phyloP scores from a whole-genome alignment of 2,797 vertebrate genomes.

The Lithobates pipiens region DNA sequence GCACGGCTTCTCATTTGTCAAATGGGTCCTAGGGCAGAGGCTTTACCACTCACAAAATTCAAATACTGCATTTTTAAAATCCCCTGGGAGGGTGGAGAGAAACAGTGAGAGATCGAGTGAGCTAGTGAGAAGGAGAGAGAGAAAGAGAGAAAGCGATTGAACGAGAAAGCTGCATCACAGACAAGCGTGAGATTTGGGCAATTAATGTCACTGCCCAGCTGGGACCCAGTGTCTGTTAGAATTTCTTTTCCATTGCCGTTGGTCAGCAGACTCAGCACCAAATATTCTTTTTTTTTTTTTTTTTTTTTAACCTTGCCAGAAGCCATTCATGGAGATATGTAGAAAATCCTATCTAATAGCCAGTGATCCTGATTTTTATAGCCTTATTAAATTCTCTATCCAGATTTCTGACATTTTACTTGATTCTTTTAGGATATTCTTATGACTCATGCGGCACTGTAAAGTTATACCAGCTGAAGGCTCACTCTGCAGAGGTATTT shows the following conservation, averaged over 20 bases:
- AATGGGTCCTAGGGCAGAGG: slow-evolving; percentile 81
- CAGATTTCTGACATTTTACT: slow-evolving; percentile 25
- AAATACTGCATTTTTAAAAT: slow-evolving; percentile 80
- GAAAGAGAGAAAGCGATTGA: slow-evolving; percentile 56
- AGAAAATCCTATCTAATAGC: slow-evolving; percentile 9
- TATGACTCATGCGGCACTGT: background rate
- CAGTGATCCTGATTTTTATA: slow-evolving; percentile 13
- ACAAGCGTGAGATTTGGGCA: slow-evolving; percentile 74
- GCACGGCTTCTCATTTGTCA: slow-evolving; percentile 82
- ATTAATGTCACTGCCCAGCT: slow-evolving; percentile 75
- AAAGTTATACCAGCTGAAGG: slow-evolving; percentile 22
- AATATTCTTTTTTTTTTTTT: background rate
- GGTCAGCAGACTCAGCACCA: slow-evolving; percentile 56
- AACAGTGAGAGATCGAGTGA: slow-evolving; percentile 63
- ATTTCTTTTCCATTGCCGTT: slow-evolving; percentile 61
- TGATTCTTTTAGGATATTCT: slow-evolving; percentile 18
- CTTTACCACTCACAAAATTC: slow-evolving; percentile 83
- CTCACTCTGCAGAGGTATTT: slow-evolving; percentile 4
- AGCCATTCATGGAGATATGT: slow-evolving; percentile 41
- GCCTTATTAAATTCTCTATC: slow-evolving; percentile 9
- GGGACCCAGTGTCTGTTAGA: slow-evolving; percentile 71
- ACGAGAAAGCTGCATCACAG: slow-evolving; percentile 70
- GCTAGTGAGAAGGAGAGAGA: slow-evolving; percentile 62
- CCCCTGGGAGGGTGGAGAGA: slow-evolving; percentile 70
- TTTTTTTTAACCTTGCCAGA: slow-evolving; percentile 43